A percentile compares a stretch with the other conserved stretches of the same genome.
Conservation (phyloP, 2,888 invertebrate genomes). For the Drosophila ustulata region DNA sequence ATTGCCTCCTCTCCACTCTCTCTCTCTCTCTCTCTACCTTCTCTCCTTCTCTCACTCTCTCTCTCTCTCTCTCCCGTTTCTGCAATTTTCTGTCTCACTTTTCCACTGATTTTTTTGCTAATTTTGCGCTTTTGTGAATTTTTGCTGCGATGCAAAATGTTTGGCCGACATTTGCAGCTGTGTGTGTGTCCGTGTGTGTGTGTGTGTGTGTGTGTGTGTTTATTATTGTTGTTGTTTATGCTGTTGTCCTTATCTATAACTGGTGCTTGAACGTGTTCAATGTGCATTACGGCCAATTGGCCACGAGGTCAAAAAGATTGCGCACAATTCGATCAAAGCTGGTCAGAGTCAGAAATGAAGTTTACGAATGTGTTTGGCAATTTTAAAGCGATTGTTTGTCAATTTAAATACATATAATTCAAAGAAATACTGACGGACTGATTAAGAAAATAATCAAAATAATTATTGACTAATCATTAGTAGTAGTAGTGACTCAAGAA, state of each 20-base stretch:
- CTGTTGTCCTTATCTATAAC: slow-evolving; percentile 29
- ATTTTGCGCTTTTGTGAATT: slow-evolving; percentile 55
- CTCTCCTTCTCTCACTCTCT: background rate
- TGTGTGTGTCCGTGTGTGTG: background rate
- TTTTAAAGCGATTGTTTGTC: background rate
- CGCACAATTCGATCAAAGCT: background rate
- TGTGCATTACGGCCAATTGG: slow-evolving; percentile 3
- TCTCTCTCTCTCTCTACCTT: background rate
- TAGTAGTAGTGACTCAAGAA: too few relatives aligned
- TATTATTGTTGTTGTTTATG: slow-evolving; percentile 9
- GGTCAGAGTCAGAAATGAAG: background rate
- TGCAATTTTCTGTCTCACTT: background rate
- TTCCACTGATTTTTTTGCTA: slow-evolving; percentile 25
- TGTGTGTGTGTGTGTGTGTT: background rate
- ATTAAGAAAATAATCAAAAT: too few relatives aligned
- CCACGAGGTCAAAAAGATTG: background rate
- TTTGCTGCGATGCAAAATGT: slow-evolving; percentile 42
- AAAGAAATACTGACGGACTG: too few relatives aligned
- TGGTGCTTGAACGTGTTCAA: background rate
- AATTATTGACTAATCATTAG: too few relatives aligned
- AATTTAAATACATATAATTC: too few relatives aligned
- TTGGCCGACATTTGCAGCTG: slow-evolving; percentile 21
- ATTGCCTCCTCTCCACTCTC: background rate
- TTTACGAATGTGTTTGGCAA: background rate
- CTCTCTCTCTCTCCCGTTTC: slow-evolving; percentile 1